These are phyloP conservation scores for Diarsia brunnea DNA, from an alignment of 2,888 invertebrate species.

Conservation along the genomic window DNA sequence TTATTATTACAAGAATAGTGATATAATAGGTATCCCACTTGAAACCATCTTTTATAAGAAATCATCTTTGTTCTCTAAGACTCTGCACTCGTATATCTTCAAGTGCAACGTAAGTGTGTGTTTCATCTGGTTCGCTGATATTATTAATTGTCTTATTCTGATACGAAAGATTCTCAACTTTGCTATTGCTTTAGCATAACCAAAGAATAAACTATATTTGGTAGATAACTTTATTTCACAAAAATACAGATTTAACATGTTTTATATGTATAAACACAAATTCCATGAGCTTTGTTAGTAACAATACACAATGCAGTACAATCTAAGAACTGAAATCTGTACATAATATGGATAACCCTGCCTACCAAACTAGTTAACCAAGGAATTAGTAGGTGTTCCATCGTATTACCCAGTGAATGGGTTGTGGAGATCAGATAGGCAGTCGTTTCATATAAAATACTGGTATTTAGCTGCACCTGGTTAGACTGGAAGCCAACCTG, in stretches of 20 bases:
- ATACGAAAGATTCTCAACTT: background rate
- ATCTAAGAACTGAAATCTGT: too few species aligned
- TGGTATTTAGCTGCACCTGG: background rate
- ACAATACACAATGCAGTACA: too few species aligned
- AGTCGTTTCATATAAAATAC: background rate
- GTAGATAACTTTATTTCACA: too few species aligned
- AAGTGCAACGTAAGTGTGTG: slow-evolving; percentile 26
- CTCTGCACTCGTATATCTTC: slow-evolving; percentile 11
- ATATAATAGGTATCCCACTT: background rate
- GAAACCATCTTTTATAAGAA: slow-evolving; percentile 6
- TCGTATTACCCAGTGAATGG: background rate
- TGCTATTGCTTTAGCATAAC: background rate
- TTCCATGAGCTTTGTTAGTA: too few species aligned
- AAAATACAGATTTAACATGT: too few species aligned
- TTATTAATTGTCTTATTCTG: background rate
- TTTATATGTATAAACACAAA: too few species aligned
- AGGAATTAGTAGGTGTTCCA: background rate
- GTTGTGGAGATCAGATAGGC: background rate
- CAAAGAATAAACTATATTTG: too few species aligned
- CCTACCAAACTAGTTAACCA: too few species aligned
- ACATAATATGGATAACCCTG: too few species aligned
- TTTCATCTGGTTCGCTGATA: slow-evolving; percentile 28
- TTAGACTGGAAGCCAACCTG: background rate
- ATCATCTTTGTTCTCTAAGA: slow-evolving; percentile 27
- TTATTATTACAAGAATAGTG: background rate